Evolutionary conservation across 2,888 invertebrate species (phyloP), one percentile per base, ranked within the genome.

Genomic region (Tipula lateralis): DNA sequence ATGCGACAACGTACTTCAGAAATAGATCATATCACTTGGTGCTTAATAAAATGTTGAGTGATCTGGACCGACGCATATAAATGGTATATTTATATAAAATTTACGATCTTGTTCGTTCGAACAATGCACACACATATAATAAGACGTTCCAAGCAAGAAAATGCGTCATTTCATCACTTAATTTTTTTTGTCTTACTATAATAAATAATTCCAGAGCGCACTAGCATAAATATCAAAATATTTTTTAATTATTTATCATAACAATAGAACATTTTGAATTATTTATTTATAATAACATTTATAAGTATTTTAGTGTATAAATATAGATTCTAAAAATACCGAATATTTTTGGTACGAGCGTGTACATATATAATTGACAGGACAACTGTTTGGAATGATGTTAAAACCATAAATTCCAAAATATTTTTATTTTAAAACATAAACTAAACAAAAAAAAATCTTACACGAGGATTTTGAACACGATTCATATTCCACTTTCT

Each of bases 401-500:
- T 66, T 66, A 24, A 16, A 44, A 44, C 9, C 7, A 66, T n/a
- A 82, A 82, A 82, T 24, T 66, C 24, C 19, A 66, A 66, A 66
- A 7, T 66, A 66, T 5, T 44, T 44, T 30, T 81, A 29, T n/a
- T 80, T 80, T 19, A 80, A 80, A 80, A 29, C 16, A 29, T 9
- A 30, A 82, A 44, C n/a, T 44, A 44, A 13, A 82, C 1, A 81
- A 30, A 7, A 29, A 81, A 83, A 83, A 16, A 19, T 34, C 83
- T 83, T 83, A 83, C 83, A 34, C 34, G 30, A 83, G 19, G 30
- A 84, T 84, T 84, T 50, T 84, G 50, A 29, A 85, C 90, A 90
- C 36, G 91, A 90, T 86, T 90, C 16, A 30, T 34, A 29, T 30
- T 29, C 7, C 85, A 85, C 85, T 85, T 87, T 83, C 87, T 86